phyloP scores from a whole-genome alignment of 2,797 vertebrate genomes.

The Epinephelus malabaricus region DNA sequence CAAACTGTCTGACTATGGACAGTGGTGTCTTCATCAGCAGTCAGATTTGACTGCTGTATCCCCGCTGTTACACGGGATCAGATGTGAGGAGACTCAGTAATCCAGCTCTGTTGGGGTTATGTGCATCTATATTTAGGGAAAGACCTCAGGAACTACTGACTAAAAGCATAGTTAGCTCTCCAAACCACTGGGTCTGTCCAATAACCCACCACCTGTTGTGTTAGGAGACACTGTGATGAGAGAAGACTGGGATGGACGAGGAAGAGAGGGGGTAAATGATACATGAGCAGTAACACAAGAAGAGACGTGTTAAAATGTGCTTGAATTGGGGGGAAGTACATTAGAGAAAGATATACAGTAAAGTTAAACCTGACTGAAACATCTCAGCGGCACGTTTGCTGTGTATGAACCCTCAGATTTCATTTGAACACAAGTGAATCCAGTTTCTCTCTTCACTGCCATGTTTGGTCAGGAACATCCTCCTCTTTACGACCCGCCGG shows the following conservation, averaged over 20 bases:
- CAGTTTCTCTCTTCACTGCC: constrained; percentile 66
- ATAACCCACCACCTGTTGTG: constrained; percentile 80
- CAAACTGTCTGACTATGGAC: background rate
- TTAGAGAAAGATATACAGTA: background rate
- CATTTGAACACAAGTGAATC: constrained; percentile 26
- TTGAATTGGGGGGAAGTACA: background rate
- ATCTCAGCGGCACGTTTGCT: background rate
- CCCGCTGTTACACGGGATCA: constrained; percentile 37
- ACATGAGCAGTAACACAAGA: background rate
- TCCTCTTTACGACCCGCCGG: constrained; percentile 44
- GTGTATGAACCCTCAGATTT: constrained; percentile 15
- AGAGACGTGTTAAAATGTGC: background rate
- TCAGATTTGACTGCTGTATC: constrained; percentile 21
- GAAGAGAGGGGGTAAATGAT: background rate
- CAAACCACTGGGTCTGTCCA: constrained; percentile 57
- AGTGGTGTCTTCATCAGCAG: background rate
- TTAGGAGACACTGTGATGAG: constrained; percentile 67
- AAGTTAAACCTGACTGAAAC: background rate
- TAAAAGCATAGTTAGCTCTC: constrained; percentile 68
- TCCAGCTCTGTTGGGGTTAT: constrained; percentile 43
- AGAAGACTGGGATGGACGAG: constrained; percentile 47
- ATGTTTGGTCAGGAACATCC: constrained; percentile 85
- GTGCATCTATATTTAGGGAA: constrained; percentile 73
- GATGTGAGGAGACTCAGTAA: constrained; percentile 45
- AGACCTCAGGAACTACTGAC: constrained; percentile 58